A percentile compares a stretch with the other conserved stretches of the same genome.
phyloP scores from a whole-genome alignment of 2,113 vertebrate genomes.

The Rissa tridactyla region DNA sequence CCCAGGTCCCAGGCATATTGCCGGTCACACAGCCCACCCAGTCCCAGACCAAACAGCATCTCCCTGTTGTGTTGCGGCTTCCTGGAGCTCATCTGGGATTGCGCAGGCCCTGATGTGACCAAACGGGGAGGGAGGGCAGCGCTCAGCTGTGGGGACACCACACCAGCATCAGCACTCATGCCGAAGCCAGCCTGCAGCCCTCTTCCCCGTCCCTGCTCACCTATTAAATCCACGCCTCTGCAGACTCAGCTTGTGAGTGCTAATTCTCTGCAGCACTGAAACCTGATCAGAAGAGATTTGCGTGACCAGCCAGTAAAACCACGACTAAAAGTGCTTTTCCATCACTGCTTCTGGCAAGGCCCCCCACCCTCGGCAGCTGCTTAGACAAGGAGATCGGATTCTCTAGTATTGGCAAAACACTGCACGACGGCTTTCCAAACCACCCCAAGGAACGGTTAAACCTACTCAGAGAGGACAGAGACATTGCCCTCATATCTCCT shows the following conservation, averaged over 20 bases:
- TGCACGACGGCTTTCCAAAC: background rate
- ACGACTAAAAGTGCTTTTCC: background rate
- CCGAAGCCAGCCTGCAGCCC: background rate
- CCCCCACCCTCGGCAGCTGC: background rate
- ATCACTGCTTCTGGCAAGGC: background rate
- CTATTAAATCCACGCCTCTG: background rate
- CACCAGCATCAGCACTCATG: accelerated
- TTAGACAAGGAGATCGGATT: background rate
- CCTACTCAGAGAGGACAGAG: background rate
- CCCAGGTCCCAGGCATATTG: background rate
- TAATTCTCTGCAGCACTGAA: background rate
- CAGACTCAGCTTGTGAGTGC: background rate
- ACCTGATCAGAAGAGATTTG: background rate
- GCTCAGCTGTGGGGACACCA: no score
- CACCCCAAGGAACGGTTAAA: background rate
- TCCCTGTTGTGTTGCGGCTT: background rate
- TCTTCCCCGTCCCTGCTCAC: background rate
- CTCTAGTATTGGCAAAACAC: background rate
- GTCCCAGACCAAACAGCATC: background rate
- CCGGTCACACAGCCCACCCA: accelerated
- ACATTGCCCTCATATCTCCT: accelerated
- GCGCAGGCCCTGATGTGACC: background rate
- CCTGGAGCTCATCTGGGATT: background rate
- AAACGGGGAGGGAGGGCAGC: accelerated
- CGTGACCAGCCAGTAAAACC: background rate